These are phyloP conservation scores for Conistra vaccinii DNA, from an alignment of 2,888 invertebrate species.

Conservation along the genomic window DNA sequence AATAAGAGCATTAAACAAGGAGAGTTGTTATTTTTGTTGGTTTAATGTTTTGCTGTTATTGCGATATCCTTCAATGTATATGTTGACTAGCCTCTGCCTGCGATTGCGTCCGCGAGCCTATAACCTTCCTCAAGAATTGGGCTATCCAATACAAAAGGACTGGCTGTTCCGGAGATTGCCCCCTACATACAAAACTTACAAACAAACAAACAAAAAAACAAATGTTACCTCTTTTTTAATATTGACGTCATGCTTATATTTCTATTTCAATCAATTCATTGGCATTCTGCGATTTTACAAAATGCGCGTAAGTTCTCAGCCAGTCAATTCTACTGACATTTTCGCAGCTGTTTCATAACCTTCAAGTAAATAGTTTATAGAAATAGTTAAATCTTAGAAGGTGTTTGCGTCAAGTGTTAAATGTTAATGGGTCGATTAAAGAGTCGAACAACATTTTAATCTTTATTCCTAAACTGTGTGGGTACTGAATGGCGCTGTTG, in stretches of 20 bases:
- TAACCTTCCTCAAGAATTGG: too few relatives aligned
- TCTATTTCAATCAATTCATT: not conserved
- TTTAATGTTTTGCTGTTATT: not conserved
- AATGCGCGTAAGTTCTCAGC: not conserved
- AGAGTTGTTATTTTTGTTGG: not conserved
- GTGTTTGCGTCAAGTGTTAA: conserved; percentile 29
- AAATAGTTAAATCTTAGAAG: conserved; percentile 43
- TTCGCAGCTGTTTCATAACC: conserved; percentile 24
- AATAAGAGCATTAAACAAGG: not conserved
- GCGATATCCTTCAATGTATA: too few relatives aligned
- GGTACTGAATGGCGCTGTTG: not conserved
- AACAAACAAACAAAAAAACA: too few relatives aligned
- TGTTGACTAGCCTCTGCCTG: too few relatives aligned
- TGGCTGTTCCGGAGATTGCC: too few relatives aligned
- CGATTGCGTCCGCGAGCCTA: too few relatives aligned
- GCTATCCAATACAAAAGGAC: too few relatives aligned
- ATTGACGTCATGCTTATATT: not conserved
- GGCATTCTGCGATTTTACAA: not conserved
- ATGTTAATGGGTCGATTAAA: conserved; percentile 44
- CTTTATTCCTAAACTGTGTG: not conserved
- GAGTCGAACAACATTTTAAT: conserved; percentile 17
- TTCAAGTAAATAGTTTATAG: conserved; percentile 44
- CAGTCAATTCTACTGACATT: conserved; percentile 26
- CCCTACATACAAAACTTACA: too few relatives aligned
- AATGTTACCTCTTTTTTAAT: too few relatives aligned